These are phyloP conservation scores for Phymorhynchus buccinoides DNA, from an alignment of 1,140 invertebrate species.

Conservation along the genomic window DNA sequence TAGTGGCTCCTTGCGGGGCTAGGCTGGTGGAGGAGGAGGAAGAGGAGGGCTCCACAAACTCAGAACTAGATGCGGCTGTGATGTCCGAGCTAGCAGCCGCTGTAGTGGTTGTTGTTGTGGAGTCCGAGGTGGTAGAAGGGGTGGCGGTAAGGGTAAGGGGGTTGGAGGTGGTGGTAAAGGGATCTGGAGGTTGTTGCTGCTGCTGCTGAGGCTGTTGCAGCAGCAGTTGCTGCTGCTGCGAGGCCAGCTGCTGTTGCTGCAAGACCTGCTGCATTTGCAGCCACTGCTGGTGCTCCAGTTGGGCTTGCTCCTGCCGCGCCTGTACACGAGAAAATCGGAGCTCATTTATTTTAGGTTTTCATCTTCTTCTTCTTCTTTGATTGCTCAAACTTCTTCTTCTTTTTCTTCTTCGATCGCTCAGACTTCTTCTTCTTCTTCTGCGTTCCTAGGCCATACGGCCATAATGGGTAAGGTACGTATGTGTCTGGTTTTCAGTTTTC, in stretches of 20 bases:
- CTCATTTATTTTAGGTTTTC: no score
- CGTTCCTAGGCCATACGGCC: no score
- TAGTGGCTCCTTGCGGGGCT: no score
- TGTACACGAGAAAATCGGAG: slow-evolving; percentile 64
- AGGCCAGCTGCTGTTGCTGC: slow-evolving; percentile 70
- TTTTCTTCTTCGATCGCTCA: no score
- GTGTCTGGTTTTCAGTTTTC: no score
- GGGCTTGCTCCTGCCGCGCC: slow-evolving; percentile 91
- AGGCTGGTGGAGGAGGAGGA: no score
- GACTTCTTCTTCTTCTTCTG: no score
- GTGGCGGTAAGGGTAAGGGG: neutral
- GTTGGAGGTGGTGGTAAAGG: neutral
- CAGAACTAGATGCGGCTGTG: no score
- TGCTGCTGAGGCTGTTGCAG: slow-evolving; percentile 33
- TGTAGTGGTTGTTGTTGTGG: neutral
- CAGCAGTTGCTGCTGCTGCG: slow-evolving; percentile 43
- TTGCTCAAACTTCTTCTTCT: no score
- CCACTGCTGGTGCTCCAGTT: slow-evolving; percentile 91
- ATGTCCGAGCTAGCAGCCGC: neutral
- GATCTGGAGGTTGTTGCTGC: slow-evolving; percentile 38
- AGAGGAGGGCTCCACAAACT: no score
- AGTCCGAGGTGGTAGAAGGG: neutral
- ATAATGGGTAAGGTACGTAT: no score
- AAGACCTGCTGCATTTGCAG: slow-evolving; percentile 83
- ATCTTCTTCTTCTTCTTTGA: no score